phyloP scores from a whole-genome alignment of 2,888 invertebrate species.

The Argyra leucocephala region DNA sequence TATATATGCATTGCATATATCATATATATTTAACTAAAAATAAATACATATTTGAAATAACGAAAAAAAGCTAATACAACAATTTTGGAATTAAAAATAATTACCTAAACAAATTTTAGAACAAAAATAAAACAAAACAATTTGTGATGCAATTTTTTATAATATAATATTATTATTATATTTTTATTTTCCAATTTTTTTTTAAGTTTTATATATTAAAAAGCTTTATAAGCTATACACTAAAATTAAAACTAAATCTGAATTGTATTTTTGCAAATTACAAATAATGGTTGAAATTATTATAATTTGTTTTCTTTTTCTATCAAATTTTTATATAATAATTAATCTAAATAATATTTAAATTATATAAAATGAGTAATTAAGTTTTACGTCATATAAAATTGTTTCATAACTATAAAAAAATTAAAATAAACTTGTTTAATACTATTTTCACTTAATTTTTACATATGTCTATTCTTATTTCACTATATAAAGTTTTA shows the following conservation, averaged over 20 bases:
- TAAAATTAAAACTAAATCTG: background rate
- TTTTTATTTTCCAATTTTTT: background rate
- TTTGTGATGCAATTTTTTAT: too few species aligned
- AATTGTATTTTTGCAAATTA: background rate
- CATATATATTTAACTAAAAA: too few species aligned
- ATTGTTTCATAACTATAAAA: background rate
- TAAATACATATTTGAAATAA: too few species aligned
- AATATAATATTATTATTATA: background rate
- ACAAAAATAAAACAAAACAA: too few species aligned
- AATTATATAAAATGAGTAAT: background rate
- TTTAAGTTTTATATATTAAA: background rate
- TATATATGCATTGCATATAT: too few species aligned
- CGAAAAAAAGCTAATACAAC: too few species aligned
- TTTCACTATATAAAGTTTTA: background rate
- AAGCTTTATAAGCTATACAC: background rate
- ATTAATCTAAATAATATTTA: background rate
- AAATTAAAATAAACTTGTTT: background rate
- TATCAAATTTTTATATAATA: background rate
- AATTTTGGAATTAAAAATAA: too few species aligned
- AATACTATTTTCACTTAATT: background rate
- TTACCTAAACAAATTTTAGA: too few species aligned
- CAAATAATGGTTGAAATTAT: too few species aligned
- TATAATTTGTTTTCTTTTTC: background rate
- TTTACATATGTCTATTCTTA: background rate
- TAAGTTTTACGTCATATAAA: background rate